Conservation (phyloP, 1,140 invertebrate species). For the Arctopsyche grandis region DNA sequence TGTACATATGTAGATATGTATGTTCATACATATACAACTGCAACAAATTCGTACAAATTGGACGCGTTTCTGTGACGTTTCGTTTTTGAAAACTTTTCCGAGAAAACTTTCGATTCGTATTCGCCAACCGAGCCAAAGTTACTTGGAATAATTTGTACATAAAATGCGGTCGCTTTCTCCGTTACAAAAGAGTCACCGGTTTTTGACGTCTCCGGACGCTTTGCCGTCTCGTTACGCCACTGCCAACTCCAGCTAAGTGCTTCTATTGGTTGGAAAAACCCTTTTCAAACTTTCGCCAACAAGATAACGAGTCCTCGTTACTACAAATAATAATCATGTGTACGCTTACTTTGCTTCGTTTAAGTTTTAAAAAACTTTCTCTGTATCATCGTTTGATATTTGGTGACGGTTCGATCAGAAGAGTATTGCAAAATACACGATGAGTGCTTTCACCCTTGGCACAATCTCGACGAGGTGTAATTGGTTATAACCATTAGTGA, state of each 20-base stretch:
- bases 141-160: no score
- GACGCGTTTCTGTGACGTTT: no score
- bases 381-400: neutral
- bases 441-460: constrained; percentile 21
- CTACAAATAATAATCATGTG: neutral
- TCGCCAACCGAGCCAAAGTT: no score
- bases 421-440: constrained; percentile 21
- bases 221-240: neutral
- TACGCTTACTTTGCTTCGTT: no score
- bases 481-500: constrained; percentile 54
- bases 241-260: neutral
- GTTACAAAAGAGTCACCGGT: neutral
- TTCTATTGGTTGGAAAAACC: constrained; percentile 8
- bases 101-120: no score
- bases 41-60: no score
- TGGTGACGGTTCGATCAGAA: neutral
- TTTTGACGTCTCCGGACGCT: neutral
- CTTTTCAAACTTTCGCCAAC: neutral
- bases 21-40: no score
- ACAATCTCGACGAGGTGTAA: constrained; percentile 51
- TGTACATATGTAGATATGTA: no score
- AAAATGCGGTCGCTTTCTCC: no score
- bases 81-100: no score
- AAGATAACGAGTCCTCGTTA: neutral
- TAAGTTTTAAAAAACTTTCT: neutral